Conservation (phyloP, 2,888 invertebrate genomes). For the Exocentrus adspersus region DNA sequence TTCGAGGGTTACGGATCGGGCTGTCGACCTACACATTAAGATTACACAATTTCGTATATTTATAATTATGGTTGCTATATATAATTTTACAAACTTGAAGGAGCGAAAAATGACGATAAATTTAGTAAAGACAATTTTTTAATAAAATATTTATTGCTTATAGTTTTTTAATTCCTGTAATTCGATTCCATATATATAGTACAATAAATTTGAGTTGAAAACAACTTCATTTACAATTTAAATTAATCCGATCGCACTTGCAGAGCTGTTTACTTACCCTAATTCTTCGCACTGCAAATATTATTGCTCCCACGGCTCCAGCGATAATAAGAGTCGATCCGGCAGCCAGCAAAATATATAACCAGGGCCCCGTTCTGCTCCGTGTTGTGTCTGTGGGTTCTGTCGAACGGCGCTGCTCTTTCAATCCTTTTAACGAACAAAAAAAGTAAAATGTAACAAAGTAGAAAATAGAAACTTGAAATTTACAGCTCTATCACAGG, state of each 20-base stretch:
- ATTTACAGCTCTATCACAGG: too few relatives aligned
- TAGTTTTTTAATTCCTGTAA: neutral
- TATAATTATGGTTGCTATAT: too few relatives aligned
- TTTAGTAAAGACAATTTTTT: too few relatives aligned
- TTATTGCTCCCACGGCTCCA: slow-evolving; percentile 59
- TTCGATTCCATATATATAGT: neutral
- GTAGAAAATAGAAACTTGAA: too few relatives aligned
- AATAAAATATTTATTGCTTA: too few relatives aligned
- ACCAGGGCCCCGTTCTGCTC: slow-evolving; percentile 56
- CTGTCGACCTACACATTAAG: slow-evolving; percentile 58
- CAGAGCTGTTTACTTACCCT: slow-evolving; percentile 49
- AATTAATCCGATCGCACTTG: slow-evolving; percentile 8
- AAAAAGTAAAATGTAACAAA: neutral
- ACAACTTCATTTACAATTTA: slow-evolving; percentile 16
- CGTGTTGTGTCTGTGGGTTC: slow-evolving; percentile 50
- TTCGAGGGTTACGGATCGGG: slow-evolving; percentile 57
- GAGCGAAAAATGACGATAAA: too few relatives aligned
- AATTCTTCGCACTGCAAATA: slow-evolving; percentile 59
- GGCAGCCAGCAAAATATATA: slow-evolving; percentile 60
- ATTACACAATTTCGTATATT: too few relatives aligned
- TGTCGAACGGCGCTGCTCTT: slow-evolving; percentile 63
- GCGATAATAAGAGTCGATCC: slow-evolving; percentile 62
- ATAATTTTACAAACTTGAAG: too few relatives aligned
- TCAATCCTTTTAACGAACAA: slow-evolving; percentile 53
- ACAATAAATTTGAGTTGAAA: neutral